Evolutionary conservation across 2,113 vertebrate species (phyloP), one percentile per base, ranked within the genome.

Genomic region (Pandion haliaetus): DNA sequence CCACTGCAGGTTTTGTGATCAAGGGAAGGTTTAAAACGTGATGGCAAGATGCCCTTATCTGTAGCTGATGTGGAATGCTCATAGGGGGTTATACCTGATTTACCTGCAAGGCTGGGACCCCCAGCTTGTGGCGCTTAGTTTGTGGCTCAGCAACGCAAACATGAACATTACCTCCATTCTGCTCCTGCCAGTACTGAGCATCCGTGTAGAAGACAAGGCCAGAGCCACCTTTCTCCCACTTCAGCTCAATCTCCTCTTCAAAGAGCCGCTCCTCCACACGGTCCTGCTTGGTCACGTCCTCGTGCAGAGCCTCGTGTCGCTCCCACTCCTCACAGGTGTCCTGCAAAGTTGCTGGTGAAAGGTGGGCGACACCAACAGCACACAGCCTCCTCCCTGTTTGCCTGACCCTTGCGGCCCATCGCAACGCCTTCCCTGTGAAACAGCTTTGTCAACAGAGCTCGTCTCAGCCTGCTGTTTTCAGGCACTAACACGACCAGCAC

Each of bases 141-240:
- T 62, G 71, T 9, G 44, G 47, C 58, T 63, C 81, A 81, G 52
- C 0, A 4, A 71, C 72, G 82, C 54, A 23, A 34, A 32, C 34
- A 28, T 3, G 72, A 25, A 1, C 1, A 8, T 95, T 94, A 99
- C 99, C 99, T 98, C 99, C 99, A 14, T 99, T 98, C 69, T 99
- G 97, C 91, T 99, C 98, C 92, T 99, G 98, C 99, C 99, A 99
- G 96, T 99, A 99, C 90, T 99, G 99, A 32, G 99, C 99, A 1
- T 99, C 99, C 0, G 99, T 99, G 97, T 99, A 99, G 97, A 99
- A 99, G 19, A 99, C 99, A 24, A 99, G 98, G 76, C 99, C 99
- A 0, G 99, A 99, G 57, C 99, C 99, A 0, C 99, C 99, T 29
- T 99, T 99, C 97, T 99, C 99, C 99, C 99, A 99, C 97, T 99